phyloP scores from a whole-genome alignment of 1,140 invertebrate species.

The Heliconius himera region DNA sequence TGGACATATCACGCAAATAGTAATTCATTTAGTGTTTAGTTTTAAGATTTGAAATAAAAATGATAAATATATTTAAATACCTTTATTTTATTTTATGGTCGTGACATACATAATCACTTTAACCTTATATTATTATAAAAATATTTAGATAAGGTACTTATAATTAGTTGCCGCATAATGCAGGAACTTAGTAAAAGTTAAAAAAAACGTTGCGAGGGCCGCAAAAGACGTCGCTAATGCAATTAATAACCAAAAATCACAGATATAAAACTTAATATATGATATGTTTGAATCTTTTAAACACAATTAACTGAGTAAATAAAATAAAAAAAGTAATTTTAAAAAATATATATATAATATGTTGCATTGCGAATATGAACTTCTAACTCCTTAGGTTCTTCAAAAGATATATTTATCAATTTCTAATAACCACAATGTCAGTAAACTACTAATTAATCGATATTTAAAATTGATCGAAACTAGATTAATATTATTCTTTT shows the following conservation, averaged over 20 bases:
- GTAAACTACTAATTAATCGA: background rate
- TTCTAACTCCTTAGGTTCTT: background rate
- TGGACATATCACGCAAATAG: constrained; percentile 4
- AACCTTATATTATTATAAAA: constrained; percentile 6
- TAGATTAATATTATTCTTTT: background rate
- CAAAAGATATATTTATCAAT: background rate
- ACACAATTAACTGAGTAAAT: background rate
- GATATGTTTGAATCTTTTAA: background rate
- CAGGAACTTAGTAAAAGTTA: background rate
- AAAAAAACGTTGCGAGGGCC: constrained; percentile 1
- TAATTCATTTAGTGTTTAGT: background rate
- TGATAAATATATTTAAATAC: constrained; percentile 23
- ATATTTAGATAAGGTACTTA: background rate
- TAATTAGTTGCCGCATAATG: too few species aligned
- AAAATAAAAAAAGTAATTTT: background rate
- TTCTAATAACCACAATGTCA: background rate
- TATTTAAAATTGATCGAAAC: background rate
- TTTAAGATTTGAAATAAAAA: constrained; percentile 19
- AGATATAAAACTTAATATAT: constrained; percentile 10
- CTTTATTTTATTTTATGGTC: constrained; percentile 1
- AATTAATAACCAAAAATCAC: constrained; percentile 25
- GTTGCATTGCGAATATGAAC: background rate
- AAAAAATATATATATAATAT: background rate
- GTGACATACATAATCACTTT: constrained; percentile 8
- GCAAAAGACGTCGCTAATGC: constrained; percentile 5